phyloP scores from a whole-genome alignment of 2,888 invertebrate species.

The Neoascia interrupta region DNA sequence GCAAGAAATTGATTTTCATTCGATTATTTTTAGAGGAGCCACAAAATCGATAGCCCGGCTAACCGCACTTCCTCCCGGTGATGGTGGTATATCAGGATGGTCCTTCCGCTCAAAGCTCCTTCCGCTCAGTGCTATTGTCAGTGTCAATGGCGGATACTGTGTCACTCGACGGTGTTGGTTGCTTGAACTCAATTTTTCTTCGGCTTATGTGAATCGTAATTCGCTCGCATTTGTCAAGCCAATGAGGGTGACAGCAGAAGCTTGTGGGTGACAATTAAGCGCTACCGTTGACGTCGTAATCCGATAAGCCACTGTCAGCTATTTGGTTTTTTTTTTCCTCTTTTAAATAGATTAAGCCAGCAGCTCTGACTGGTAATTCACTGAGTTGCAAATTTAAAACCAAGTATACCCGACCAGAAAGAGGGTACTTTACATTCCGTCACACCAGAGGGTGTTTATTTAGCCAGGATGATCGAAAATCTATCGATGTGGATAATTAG shows the following conservation, averaged over 20 bases:
- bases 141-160: neutral
- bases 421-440: no score
- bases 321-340: neutral
- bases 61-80: conserved; percentile 13
- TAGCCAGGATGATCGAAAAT: neutral
- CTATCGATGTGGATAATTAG: neutral
- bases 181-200: neutral
- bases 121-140: neutral
- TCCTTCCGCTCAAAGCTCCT: neutral
- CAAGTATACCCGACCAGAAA: no score
- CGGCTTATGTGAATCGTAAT: no score
- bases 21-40: conserved; percentile 49
- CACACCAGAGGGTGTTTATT: no score
- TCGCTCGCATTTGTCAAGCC: neutral
- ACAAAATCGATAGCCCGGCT: conserved; percentile 29
- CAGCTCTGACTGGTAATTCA: neutral
- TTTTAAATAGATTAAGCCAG: neutral
- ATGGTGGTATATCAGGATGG: no score
- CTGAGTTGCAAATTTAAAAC: neutral
- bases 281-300: neutral
- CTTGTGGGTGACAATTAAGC: neutral
- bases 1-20: conserved; percentile 51
- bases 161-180: neutral
- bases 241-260: neutral
- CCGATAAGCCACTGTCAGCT: neutral